Conservation (phyloP, 2,888 invertebrate genomes). For the Caenorhabditis sp. region DNA sequence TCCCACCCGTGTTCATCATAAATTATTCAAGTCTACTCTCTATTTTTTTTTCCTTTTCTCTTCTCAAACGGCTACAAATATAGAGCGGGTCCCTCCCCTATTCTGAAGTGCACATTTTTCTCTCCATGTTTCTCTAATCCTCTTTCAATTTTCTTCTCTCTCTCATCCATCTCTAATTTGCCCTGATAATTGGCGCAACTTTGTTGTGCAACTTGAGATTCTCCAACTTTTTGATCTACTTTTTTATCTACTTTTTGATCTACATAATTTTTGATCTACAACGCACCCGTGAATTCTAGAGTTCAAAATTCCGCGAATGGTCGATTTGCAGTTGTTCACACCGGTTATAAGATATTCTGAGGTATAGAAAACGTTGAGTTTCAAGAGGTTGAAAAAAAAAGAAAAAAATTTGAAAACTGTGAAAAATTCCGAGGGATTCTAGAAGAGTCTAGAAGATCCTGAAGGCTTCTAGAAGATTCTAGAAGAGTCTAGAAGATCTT, state of each 20-base stretch:
- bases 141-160: background rate
- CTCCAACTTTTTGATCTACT: too few species aligned
- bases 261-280: background rate
- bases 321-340: slow-evolving; percentile 65
- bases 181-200: slow-evolving; percentile 36
- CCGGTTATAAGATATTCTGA: slow-evolving; percentile 53
- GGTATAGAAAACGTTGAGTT: slow-evolving; percentile 24
- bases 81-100: background rate
- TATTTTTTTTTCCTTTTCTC: background rate
- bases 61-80: background rate
- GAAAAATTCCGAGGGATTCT: too few species aligned
- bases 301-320: slow-evolving; percentile 37
- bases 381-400: background rate
- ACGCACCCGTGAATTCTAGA: slow-evolving; percentile 3
- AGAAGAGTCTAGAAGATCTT: too few species aligned
- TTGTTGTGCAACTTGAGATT: background rate
- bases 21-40: slow-evolving; percentile 6
- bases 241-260: too few species aligned
- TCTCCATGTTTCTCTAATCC: background rate
- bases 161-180: background rate
- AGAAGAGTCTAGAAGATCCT: too few species aligned
- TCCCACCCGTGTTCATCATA: background rate
- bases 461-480: too few species aligned
- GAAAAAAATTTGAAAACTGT: background rate
- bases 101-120: slow-evolving; percentile 24